Conservation (phyloP, 2,797 vertebrate genomes). For the Protosalanx chinensis region DNA sequence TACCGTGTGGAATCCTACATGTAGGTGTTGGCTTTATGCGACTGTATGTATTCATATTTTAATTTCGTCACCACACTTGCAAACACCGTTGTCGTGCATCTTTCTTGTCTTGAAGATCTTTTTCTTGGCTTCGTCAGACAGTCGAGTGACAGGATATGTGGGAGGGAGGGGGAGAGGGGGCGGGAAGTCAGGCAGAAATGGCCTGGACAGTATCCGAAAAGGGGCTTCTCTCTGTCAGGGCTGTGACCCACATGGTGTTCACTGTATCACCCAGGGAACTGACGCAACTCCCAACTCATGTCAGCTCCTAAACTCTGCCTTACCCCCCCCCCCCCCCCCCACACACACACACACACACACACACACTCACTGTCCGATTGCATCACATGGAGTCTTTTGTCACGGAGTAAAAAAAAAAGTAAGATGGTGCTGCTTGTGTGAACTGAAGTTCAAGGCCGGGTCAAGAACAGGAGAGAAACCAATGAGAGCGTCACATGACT, state of each 20-base stretch:
- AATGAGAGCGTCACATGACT: background rate
- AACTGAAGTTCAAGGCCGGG: too few relatives aligned
- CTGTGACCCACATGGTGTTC: too few relatives aligned
- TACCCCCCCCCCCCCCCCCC: background rate
- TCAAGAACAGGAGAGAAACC: background rate
- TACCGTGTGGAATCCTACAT: background rate
- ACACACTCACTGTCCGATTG: background rate
- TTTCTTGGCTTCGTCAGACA: too few relatives aligned
- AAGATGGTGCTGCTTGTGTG: background rate
- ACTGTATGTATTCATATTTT: background rate
- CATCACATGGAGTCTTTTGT: constrained; percentile 4
- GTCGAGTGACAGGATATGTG: too few relatives aligned
- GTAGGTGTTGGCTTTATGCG: background rate
- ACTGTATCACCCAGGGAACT: constrained; percentile 8
- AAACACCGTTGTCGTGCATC: background rate
- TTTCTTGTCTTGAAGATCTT: background rate
- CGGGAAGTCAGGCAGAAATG: too few relatives aligned
- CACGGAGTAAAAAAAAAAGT: background rate
- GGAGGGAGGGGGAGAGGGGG: too few relatives aligned
- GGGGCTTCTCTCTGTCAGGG: too few relatives aligned
- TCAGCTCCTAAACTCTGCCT: constrained; percentile 14
- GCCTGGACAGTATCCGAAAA: too few relatives aligned
- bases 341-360: too few relatives aligned
- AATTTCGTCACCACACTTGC: background rate
- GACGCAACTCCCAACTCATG: background rate